phyloP scores from a whole-genome alignment of 2,113 vertebrate genomes.

The Suncus etruscus region DNA sequence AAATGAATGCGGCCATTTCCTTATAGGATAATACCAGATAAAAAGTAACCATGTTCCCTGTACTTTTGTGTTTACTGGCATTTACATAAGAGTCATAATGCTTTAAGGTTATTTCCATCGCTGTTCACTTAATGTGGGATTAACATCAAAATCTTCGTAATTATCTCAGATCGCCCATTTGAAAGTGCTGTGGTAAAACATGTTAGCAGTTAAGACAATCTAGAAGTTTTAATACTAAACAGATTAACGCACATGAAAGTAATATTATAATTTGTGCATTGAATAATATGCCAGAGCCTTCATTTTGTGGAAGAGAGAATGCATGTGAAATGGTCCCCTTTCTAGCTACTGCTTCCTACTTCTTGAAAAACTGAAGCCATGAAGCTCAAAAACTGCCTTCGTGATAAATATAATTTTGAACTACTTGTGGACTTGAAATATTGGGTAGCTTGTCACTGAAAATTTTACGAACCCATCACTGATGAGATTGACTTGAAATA shows the following conservation, averaged over 20 bases:
- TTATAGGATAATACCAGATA: constrained; percentile 73
- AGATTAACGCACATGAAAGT: constrained; percentile 63
- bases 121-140: constrained; percentile 76
- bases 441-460: not conserved
- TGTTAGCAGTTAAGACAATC: constrained; percentile 64
- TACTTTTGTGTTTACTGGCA: constrained; percentile 64
- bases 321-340: constrained; percentile 62
- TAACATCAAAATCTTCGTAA: constrained; percentile 80
- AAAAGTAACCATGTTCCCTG: constrained; percentile 56
- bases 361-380: constrained; percentile 31
- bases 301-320: constrained; percentile 35
- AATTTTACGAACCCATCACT: constrained; percentile 48
- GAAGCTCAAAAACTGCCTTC: too few species aligned
- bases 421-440: not conserved
- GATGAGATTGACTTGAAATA: constrained; percentile 41
- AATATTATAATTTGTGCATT: constrained; percentile 59
- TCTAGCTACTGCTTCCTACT: constrained; percentile 46
- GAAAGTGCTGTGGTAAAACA: constrained; percentile 64
- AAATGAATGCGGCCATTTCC: constrained; percentile 69
- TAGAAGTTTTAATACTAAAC: constrained; percentile 65
- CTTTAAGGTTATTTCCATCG: constrained; percentile 71
- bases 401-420: not conserved
- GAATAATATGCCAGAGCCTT: constrained; percentile 29
- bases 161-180: constrained; percentile 75
- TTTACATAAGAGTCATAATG: constrained; percentile 70